These are phyloP conservation scores for Catharus ustulatus DNA, from an alignment of 2,797 vertebrate species.

Conservation along the genomic window DNA sequence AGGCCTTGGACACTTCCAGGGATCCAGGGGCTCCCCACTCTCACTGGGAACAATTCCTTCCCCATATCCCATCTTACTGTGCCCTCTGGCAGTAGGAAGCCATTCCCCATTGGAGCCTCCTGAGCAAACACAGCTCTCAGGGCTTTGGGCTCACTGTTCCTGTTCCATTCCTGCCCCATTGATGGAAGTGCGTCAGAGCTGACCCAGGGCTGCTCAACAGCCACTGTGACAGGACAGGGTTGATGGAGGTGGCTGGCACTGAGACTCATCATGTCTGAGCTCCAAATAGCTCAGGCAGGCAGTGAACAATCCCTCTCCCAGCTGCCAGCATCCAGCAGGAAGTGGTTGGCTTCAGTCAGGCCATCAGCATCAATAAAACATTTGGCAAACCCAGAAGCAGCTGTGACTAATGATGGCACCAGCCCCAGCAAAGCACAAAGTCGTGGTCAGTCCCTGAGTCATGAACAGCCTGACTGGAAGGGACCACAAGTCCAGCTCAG, in stretches of 20 bases:
- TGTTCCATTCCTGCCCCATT: not conserved
- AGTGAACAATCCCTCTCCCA: not conserved
- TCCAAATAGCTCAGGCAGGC: not conserved
- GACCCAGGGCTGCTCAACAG: not conserved
- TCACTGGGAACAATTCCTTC: accelerated
- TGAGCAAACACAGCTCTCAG: not conserved
- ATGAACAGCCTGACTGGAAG: not conserved
- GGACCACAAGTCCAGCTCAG: accelerated
- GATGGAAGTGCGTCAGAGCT: not conserved
- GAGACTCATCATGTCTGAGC: not conserved
- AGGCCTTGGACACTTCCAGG: not conserved
- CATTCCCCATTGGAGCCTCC: not conserved
- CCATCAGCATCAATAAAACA: not conserved
- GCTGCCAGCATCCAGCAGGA: not conserved
- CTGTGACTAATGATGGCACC: not conserved
- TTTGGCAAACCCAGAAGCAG: not conserved
- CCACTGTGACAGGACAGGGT: not conserved
- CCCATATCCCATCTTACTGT: accelerated
- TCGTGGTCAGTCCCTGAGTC: not conserved
- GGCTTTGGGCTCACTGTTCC: not conserved
- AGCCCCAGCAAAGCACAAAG: not conserved
- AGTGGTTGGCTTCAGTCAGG: not conserved
- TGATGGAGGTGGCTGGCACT: not conserved
- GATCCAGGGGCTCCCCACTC: not conserved
- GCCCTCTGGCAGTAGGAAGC: not conserved